Evolutionary conservation across 2,888 invertebrate species (phyloP).

Genomic region (Hirtodrosophila cameraria): DNA sequence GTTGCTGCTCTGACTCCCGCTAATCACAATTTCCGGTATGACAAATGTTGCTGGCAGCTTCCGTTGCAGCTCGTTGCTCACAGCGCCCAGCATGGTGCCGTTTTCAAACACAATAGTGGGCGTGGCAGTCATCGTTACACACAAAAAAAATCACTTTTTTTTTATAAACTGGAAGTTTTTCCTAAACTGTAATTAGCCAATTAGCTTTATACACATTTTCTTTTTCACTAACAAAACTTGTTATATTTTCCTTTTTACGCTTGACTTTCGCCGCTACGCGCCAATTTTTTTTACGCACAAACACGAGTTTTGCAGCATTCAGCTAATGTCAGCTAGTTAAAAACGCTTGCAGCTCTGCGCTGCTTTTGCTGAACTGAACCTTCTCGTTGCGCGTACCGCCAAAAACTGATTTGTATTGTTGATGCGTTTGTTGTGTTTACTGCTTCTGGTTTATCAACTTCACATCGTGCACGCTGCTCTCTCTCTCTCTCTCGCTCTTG

Average conservation of each 20-base stretch:
- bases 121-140: constrained; percentile 39
- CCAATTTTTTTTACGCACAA: constrained; percentile 51
- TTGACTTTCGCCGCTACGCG: constrained; percentile 51
- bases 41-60: constrained; percentile 44
- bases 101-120: constrained; percentile 79
- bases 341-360: constrained; percentile 3
- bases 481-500: constrained; percentile 10
- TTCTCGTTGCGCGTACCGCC: constrained; percentile 79
- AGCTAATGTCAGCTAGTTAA: constrained; percentile 13
- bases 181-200: constrained; percentile 11
- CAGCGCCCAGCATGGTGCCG: constrained; percentile 82
- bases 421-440: constrained; percentile 75
- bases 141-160: constrained; percentile 28
- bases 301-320: constrained; percentile 41
- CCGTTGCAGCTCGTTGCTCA: constrained; percentile 55
- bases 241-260: constrained; percentile 11
- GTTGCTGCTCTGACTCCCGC: constrained; percentile 66
- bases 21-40: constrained; percentile 80
- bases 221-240: constrained; percentile 28
- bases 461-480: constrained; percentile 4
- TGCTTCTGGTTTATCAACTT: constrained; percentile 69
- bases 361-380: constrained; percentile 32
- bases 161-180: too few relatives aligned
- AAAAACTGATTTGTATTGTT: constrained; percentile 83
- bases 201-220: constrained; percentile 34